Base-by-base conservation (phyloP, 2,888 invertebrate species). In the Oscheius onirici region DNA sequence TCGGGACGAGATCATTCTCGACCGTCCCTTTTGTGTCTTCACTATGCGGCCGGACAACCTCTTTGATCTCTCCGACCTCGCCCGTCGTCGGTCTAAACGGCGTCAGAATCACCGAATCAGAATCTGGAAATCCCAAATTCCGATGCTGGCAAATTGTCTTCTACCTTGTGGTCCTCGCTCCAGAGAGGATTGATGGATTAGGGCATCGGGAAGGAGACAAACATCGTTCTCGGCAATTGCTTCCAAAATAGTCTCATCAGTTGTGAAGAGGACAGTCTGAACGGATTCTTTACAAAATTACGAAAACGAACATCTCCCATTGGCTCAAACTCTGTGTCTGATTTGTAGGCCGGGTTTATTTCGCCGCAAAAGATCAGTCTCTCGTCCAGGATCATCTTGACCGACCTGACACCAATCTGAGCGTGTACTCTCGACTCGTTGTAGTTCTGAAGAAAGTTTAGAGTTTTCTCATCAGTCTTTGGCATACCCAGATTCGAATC, bases 361-460 rank as follows among this genome's bases (percentile, higher is more conserved):
- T 94, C 94, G 0, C 94, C 94, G 82, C 91, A 91, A 88, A 94
- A 94, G 86, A 94, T 92, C 40, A 91, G 88, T 58, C 88, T 88
- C 6, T 61, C 74, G 54, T 80, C 80, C 17, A 80, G 61, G 49
- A 15, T 24, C 46, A 94, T 92, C 74, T 92, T 91, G 13, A 93
- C 89, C 83, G 93, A 90, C 81, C 91, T 91, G 6, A 92, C 92
- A 57, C 94, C 94, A 72, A 93, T 91, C 71, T 92, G 91, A 0
- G 93, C 93, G 88, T 94, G 92, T 80, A 94, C 93, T 73, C 94
- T 90, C 0, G 94, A 94, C 88, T 94, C 94, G 88, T 94, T 94
- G 88, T 94, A 94, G 88, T 94, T 94, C 94, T 94, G 88, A 52
- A 61, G n/a, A 54, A 3, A 34, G 15, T 13, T 17, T 60, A 41